phyloP scores from a whole-genome alignment of 1,140 invertebrate species.

The Aphelinus certus region DNA sequence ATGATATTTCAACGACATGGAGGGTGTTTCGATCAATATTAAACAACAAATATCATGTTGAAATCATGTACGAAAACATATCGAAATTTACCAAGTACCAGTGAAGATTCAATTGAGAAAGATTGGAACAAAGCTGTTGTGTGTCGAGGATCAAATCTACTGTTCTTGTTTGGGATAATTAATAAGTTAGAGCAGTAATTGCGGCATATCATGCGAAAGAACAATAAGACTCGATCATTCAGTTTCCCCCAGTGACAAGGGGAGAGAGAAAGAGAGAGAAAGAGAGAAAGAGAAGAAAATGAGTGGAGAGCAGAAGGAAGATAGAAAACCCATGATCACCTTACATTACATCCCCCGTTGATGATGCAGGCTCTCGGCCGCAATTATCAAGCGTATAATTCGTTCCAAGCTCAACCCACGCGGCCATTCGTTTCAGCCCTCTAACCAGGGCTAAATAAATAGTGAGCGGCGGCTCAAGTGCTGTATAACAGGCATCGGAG shows the following conservation, averaged over 20 bases:
- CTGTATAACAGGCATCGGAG: slow-evolving; percentile 24
- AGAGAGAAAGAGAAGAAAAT: background rate
- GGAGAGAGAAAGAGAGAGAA: background rate
- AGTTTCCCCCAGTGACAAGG: background rate
- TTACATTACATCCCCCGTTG: background rate
- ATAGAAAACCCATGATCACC: background rate
- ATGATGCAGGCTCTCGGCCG: background rate
- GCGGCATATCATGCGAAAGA: slow-evolving; percentile 9
- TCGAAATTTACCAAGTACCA: too few species aligned
- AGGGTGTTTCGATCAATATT: too few species aligned
- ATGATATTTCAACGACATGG: too few species aligned
- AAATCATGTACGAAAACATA: too few species aligned
- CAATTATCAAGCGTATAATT: slow-evolving; percentile 30
- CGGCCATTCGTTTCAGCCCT: slow-evolving; percentile 8
- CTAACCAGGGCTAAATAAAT: slow-evolving; percentile 22
- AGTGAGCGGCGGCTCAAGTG: background rate
- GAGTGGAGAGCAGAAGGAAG: too few species aligned
- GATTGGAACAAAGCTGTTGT: too few species aligned
- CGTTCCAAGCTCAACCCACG: background rate
- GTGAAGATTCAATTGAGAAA: too few species aligned
- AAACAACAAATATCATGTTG: too few species aligned
- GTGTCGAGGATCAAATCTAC: too few species aligned
- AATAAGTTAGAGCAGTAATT: background rate
- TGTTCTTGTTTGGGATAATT: too few species aligned
- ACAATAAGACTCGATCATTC: background rate